These are phyloP conservation scores for Leptinotarsa lineolata DNA, from an alignment of 1,140 invertebrate genomes.

Conservation along the genomic window DNA sequence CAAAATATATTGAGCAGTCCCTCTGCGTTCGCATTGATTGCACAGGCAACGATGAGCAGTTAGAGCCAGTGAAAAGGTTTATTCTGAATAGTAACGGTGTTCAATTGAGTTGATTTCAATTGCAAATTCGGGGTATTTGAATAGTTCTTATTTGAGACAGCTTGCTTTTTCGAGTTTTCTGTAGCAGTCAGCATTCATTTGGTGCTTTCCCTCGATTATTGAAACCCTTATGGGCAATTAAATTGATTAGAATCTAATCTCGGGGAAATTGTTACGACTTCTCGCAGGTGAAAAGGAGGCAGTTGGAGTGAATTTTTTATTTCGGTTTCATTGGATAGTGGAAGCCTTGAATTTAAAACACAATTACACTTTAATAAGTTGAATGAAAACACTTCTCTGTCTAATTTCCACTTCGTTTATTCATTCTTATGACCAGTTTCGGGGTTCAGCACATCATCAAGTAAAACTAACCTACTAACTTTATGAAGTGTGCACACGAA, in stretches of 20 bases:
- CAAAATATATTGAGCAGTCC: not conserved
- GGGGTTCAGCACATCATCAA: no score
- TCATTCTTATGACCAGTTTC: no score
- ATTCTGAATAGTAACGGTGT: slow-evolving; percentile 40
- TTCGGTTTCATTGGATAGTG: not conserved
- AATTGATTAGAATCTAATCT: slow-evolving; percentile 19
- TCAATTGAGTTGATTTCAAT: slow-evolving; percentile 41
- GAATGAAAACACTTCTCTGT: no score
- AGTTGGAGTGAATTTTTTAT: not conserved
- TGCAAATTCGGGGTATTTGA: slow-evolving; percentile 37
- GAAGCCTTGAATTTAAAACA: not conserved
- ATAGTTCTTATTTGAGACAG: slow-evolving; percentile 34
- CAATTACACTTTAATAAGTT: no score
- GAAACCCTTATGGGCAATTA: slow-evolving; percentile 16
- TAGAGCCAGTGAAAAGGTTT: slow-evolving; percentile 28
- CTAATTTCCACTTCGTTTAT: no score
- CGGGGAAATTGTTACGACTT: not conserved
- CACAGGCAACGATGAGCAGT: not conserved
- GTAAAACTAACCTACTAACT: no score
- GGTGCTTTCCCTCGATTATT: not conserved
- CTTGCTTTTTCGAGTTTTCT: slow-evolving; percentile 28
- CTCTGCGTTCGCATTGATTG: not conserved
- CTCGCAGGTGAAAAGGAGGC: not conserved
- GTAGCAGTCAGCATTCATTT: not conserved
- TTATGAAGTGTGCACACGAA: no score